Evolutionary conservation across 2,113 vertebrate genomes (phyloP).

Genomic region (Empidonax traillii): DNA sequence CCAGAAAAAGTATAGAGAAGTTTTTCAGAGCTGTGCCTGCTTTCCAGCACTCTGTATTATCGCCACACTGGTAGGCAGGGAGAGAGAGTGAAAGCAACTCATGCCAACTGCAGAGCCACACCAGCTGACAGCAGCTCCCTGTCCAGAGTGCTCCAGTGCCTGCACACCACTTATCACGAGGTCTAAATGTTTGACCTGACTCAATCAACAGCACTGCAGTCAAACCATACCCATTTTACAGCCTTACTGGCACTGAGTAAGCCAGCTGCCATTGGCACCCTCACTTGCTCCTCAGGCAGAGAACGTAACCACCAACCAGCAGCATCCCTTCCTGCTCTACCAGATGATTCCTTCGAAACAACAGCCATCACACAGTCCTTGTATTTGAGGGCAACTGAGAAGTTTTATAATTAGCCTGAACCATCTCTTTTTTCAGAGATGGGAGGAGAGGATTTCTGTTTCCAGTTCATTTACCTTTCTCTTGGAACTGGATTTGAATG

Average conservation of each 20-base stretch:
- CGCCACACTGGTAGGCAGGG: background rate
- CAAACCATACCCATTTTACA: background rate
- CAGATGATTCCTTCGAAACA: background rate
- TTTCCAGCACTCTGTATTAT: background rate
- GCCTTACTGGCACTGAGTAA: background rate
- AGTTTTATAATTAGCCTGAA: background rate
- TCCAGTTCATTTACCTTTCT: background rate
- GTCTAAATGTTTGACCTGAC: background rate
- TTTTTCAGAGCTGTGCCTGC: background rate
- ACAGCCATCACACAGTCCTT: background rate
- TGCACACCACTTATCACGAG: too few relatives aligned
- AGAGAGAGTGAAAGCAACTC: background rate
- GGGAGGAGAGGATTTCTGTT: background rate
- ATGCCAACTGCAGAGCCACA: background rate
- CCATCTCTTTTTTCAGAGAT: background rate
- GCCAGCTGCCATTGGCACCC: background rate
- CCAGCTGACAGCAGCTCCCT: background rate
- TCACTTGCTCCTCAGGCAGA: background rate
- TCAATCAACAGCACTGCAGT: background rate
- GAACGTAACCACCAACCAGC: background rate
- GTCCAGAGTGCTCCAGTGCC: accelerated
- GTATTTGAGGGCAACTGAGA: background rate
- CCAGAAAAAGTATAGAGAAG: background rate
- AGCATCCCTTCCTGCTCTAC: background rate
- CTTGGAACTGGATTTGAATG: background rate